A percentile compares a stretch with the other conserved stretches of the same genome.
phyloP scores from a whole-genome alignment of 2,113 vertebrate genomes.

The Anthoscopus minutus region DNA sequence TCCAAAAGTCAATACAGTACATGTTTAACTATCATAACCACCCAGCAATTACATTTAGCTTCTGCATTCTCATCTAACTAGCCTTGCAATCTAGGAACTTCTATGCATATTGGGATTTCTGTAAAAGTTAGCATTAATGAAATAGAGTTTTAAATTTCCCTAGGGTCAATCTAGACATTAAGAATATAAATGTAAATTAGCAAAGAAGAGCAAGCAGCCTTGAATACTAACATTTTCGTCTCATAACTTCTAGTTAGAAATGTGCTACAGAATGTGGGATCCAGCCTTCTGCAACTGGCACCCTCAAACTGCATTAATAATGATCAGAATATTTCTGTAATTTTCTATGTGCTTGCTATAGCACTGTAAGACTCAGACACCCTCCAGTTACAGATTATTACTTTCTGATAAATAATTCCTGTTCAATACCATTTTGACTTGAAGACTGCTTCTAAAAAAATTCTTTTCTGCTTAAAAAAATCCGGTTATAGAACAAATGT shows the following conservation, averaged over 20 bases:
- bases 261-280: slow-evolving; percentile 24
- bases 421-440: background rate
- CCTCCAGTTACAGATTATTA: background rate
- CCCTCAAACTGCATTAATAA: slow-evolving; percentile 40
- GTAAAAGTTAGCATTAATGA: slow-evolving; percentile 74
- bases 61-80: slow-evolving; percentile 58
- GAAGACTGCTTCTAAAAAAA: background rate
- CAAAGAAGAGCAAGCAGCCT: slow-evolving; percentile 58
- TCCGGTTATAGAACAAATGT: background rate
- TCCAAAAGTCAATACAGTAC: slow-evolving; percentile 62
- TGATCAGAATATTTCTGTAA: slow-evolving; percentile 35
- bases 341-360: background rate
- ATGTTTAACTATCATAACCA: slow-evolving; percentile 69
- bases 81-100: slow-evolving; percentile 59
- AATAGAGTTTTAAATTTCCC: slow-evolving; percentile 75
- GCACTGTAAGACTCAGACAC: background rate
- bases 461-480: background rate
- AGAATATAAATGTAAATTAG: slow-evolving; percentile 81
- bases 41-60: slow-evolving; percentile 60
- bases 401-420: slow-evolving; percentile 14
- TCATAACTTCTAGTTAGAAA: slow-evolving; percentile 59
- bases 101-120: slow-evolving; percentile 62
- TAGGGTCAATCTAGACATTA: slow-evolving; percentile 72
- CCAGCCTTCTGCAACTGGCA: slow-evolving; percentile 20
- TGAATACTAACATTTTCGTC: slow-evolving; percentile 68